Evolutionary conservation across 2,888 invertebrate genomes (phyloP), one percentile per base, ranked within the genome.

Genomic region (Chloroclystis v-ata): DNA sequence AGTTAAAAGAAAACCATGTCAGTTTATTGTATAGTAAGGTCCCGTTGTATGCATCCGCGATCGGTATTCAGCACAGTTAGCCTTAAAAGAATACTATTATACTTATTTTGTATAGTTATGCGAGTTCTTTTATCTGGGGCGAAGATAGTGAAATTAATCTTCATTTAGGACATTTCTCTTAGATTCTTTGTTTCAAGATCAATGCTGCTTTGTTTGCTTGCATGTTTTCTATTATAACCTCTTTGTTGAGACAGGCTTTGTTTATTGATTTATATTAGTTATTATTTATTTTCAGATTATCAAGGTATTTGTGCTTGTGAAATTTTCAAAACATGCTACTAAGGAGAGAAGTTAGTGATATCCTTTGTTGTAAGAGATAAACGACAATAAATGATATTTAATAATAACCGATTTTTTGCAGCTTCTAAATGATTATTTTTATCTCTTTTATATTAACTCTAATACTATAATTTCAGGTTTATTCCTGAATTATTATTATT

Each of bases 11-110:
- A 54, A 59, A 51, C 51, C 47, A 49, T 54, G 54, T 43, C 60
- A 49, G 33, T 49, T 55, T 56, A 59, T 61, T 58, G 63, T 63
- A 47, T 61, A 48, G 48, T 37, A 50, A 54, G 57, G 57, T 59
- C 47, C 64, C 63, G 64, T 64, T 64, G 56, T 33, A 38, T 47
- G 43, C 33, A 38, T 32, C 47, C 44, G 52, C 53, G 54, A 49
- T 59, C 37, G 49, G 45, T 46, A 49, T 56, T 56, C 51, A 64
- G 55, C 60, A 63, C 60, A 54, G 50, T 49, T 59, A 26, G 47
- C 63, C 57, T 52, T 60, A 59, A 56, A 53, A 37, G 52, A 57
- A 57, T 42, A 16, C 43, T 30, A 13, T 48, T 47, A 44, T 45
- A 49, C 41, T 29, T n/a, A 8, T 32, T 49, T 57, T 52, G 56